Evolutionary conservation across 2,797 vertebrate species (phyloP).

Genomic region (Orientallactaga sibirica): DNA sequence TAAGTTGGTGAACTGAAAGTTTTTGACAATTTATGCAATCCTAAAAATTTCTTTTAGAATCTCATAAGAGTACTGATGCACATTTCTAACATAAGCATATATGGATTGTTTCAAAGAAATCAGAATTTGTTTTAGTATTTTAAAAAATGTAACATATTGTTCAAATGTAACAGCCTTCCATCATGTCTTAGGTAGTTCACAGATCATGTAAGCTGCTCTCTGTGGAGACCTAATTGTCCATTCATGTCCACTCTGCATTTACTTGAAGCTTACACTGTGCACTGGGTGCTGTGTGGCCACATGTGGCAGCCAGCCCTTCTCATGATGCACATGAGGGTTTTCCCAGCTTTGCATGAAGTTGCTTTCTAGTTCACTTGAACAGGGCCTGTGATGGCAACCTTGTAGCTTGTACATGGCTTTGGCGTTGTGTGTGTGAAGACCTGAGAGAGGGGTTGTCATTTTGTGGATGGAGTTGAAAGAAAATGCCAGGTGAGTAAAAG

Average conservation of each 20-base stretch:
- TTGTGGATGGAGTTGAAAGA: conserved; percentile 21
- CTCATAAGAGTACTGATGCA: background rate
- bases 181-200: background rate
- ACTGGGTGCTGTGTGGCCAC: background rate
- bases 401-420: background rate
- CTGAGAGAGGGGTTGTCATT: background rate
- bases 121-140: conserved; percentile 31
- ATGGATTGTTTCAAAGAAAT: background rate
- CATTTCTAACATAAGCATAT: background rate
- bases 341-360: background rate
- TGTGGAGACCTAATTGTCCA: background rate
- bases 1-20: conserved; percentile 17
- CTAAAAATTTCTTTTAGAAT: conserved; percentile 36
- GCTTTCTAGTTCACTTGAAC: conserved; percentile 23
- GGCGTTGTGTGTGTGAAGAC: background rate
- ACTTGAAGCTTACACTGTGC: background rate
- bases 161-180: background rate
- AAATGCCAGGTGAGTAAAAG: conserved; percentile 30
- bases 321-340: background rate
- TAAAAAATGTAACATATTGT: background rate
- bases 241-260: background rate
- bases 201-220: background rate
- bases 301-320: background rate
- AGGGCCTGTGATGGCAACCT: conserved; percentile 12
- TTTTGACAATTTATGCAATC: conserved; percentile 21